phyloP scores from a whole-genome alignment of 2,113 vertebrate species.

The Willisornis vidua region DNA sequence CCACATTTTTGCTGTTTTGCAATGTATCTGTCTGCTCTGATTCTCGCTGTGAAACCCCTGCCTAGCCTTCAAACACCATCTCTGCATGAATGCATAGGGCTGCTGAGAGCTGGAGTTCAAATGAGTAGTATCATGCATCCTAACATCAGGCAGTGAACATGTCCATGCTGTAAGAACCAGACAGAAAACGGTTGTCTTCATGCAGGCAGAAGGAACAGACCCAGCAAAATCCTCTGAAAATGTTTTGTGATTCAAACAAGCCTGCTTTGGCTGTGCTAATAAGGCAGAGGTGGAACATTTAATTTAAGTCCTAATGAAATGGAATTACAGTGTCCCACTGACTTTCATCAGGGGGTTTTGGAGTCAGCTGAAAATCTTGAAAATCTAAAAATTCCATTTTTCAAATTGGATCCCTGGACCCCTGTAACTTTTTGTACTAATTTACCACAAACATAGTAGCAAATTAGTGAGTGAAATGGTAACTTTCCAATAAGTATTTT shows the following conservation, averaged over 20 bases:
- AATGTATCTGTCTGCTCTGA: background rate
- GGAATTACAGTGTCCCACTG: conserved; percentile 6
- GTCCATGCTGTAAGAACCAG: background rate
- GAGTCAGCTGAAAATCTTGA: background rate
- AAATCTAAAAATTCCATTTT: background rate
- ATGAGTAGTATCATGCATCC: background rate
- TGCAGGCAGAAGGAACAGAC: background rate
- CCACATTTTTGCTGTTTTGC: background rate
- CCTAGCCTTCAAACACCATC: background rate
- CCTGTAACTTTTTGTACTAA: background rate
- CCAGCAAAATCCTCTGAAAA: background rate
- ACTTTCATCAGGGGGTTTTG: background rate
- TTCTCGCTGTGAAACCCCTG: background rate
- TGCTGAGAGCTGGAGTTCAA: background rate
- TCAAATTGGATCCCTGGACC: background rate
- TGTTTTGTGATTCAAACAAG: background rate
- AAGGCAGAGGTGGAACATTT: background rate
- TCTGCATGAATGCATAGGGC: background rate
- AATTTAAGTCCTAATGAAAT: background rate
- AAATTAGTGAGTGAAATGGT: background rate
- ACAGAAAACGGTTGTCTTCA: background rate
- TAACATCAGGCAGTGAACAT: background rate
- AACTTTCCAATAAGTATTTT: background rate
- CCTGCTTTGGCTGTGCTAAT: background rate
- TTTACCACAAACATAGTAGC: background rate